Base-by-base conservation (phyloP, 2,113 vertebrate species). In the Puffinus mauretanicus region DNA sequence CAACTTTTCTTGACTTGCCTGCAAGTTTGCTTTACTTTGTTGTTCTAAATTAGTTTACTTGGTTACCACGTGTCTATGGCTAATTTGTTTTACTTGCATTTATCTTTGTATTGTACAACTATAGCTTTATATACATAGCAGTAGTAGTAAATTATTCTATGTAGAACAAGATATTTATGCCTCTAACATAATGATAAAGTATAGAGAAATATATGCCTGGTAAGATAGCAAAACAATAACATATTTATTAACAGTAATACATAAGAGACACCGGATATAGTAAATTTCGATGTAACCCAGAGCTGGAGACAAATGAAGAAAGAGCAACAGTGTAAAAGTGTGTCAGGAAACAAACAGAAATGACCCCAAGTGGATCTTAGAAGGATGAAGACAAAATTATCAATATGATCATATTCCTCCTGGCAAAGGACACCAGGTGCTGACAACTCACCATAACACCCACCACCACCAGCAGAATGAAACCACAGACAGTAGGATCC, bases 21-120 rank as follows among this genome's bases (percentile, higher is more conserved):
- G 24, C 19, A 86, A 58, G 65, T 80, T 72, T 88, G 6, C 38
- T 82, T 67, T 46, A 64, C 5, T 62, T 85, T 7, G 8, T 61
- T 70, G 16, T 29, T 90, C 29, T 46, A 51, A 67, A 73, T 64
- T 38, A 38, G 19, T 55, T 78, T n/a, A 66, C 7, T 22, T 70
- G 10, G 8, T 70, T 79, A 75, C 10, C 30, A n/a, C 0, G 0
- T 65, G 34, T 66, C 27, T 6, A 11, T 17, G 11, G 64, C 3
- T 70, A 52, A 47, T 65, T 52, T 64, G 3, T 58, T 77, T 57
- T 57, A 52, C 4, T 61, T 52, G 16, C 1, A 1, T 55, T 64
- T 60, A 11, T 38, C 15, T 65, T 87, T 52, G 19, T 22, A 38
- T 52, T 61, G 24, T 44, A 75, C 24, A 76, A 64, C 10, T 13